Evolutionary conservation across 2,888 invertebrate genomes (phyloP).

Genomic region (Andrena minutula): DNA sequence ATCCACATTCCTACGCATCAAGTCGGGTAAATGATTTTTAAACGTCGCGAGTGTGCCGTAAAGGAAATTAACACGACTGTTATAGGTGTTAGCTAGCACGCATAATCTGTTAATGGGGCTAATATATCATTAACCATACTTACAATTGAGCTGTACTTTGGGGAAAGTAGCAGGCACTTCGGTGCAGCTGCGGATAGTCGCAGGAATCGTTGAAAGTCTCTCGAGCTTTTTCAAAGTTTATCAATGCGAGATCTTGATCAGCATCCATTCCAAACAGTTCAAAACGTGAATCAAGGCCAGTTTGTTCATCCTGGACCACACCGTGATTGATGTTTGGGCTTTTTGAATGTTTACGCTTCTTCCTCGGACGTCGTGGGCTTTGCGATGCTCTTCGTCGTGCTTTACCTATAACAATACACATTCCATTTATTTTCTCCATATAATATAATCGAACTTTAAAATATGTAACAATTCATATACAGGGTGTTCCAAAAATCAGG

Average conservation of each 20-base stretch:
- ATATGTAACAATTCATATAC: background rate
- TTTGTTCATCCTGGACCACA: conserved; percentile 71
- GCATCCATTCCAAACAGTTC: conserved; percentile 81
- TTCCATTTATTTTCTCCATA: background rate
- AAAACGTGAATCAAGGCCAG: conserved; percentile 78
- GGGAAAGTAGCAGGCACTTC: conserved; percentile 83
- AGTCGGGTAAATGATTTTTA: too few relatives aligned
- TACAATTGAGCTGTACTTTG: conserved; percentile 82
- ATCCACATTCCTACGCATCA: too few relatives aligned
- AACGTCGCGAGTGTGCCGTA: too few relatives aligned
- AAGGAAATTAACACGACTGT: too few relatives aligned
- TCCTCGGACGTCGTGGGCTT: conserved; percentile 78
- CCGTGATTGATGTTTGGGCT: conserved; percentile 75
- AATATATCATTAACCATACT: conserved; percentile 61
- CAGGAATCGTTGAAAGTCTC: conserved; percentile 78
- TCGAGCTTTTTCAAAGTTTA: conserved; percentile 78
- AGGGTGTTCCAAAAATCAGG: too few relatives aligned
- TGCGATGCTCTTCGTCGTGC: conserved; percentile 79
- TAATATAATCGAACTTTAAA: background rate
- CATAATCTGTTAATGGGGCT: too few relatives aligned
- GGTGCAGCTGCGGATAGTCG: conserved; percentile 81
- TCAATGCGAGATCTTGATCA: conserved; percentile 80
- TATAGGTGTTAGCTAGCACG: too few relatives aligned
- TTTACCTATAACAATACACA: conserved; percentile 70
- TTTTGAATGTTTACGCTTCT: conserved; percentile 78